Conservation (phyloP, 2,888 invertebrate species). For the Spilarctia lutea region DNA sequence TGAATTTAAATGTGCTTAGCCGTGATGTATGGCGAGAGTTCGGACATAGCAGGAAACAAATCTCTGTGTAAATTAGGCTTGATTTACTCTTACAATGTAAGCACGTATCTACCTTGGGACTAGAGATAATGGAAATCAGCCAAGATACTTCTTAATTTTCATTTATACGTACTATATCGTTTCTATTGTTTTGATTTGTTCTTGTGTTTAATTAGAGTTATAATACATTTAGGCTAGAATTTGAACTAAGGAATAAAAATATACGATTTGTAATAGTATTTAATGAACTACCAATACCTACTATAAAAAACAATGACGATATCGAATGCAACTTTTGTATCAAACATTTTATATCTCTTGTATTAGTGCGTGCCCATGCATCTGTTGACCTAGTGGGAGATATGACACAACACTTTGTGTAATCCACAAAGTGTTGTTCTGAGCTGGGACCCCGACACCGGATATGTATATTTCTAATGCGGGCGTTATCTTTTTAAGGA, state of each 20-base stretch:
- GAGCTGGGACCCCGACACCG: no score
- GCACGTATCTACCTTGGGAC: conserved; percentile 27
- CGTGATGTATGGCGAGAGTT: conserved; percentile 32
- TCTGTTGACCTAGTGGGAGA: no score
- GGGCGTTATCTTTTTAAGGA: no score
- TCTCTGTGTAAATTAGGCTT: conserved; percentile 19
- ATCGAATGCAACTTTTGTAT: neutral
- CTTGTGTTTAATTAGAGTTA: neutral
- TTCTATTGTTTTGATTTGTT: neutral
- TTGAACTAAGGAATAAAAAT: no score
- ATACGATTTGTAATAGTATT: no score
- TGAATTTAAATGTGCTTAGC: conserved; percentile 38
- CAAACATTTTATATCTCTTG: neutral
- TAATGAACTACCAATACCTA: no score
- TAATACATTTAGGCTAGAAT: neutral
- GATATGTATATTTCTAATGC: no score
- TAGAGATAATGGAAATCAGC: conserved; percentile 8
- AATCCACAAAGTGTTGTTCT: no score
- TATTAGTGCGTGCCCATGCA: no score
- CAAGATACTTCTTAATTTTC: conserved; percentile 9
- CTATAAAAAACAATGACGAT: no score
- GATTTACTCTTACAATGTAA: conserved; percentile 22
- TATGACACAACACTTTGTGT: no score
- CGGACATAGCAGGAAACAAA: conserved; percentile 15
- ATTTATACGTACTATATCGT: neutral